Evolutionary conservation across 2,797 vertebrate genomes (phyloP).

Genomic region (Vespertilio murinus): DNA sequence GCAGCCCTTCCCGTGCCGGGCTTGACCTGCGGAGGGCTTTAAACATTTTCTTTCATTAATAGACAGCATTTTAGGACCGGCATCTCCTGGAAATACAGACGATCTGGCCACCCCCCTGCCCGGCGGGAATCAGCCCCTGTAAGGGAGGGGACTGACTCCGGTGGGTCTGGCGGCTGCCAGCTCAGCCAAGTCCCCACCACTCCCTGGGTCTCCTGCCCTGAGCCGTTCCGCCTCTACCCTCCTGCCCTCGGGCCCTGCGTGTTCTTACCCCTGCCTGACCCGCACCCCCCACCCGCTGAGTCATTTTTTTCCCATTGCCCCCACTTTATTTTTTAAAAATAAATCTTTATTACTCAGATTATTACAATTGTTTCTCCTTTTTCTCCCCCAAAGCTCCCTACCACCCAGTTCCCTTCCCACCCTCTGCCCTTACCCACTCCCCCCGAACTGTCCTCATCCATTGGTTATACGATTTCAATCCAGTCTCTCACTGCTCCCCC

Average conservation of each 20-base stretch:
- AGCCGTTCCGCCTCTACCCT: not conserved
- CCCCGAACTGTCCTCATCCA: too few relatives aligned
- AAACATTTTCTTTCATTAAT: not conserved
- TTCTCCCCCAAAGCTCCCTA: too few relatives aligned
- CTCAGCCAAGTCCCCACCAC: rapidly evolving
- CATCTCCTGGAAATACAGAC: not conserved
- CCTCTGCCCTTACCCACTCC: too few relatives aligned
- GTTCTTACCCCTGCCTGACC: not conserved
- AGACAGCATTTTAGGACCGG: not conserved
- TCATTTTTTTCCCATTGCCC: too few relatives aligned
- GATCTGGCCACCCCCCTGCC: not conserved
- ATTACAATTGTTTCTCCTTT: too few relatives aligned
- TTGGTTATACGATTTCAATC: too few relatives aligned
- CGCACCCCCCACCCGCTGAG: not conserved
- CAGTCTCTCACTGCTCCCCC: too few relatives aligned
- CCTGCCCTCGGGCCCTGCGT: not conserved
- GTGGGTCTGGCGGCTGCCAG: not conserved
- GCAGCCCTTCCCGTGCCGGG: not conserved
- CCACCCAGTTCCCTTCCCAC: too few relatives aligned
- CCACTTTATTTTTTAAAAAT: not conserved
- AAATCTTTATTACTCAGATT: too few relatives aligned
- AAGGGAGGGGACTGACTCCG: not conserved
- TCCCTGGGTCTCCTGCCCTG: not conserved
- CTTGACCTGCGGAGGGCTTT: not conserved
- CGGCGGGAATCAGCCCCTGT: not conserved